Evolutionary conservation across 2,113 vertebrate genomes (phyloP), one percentile per base, ranked within the genome.

Genomic region (Semnopithecus entellus): DNA sequence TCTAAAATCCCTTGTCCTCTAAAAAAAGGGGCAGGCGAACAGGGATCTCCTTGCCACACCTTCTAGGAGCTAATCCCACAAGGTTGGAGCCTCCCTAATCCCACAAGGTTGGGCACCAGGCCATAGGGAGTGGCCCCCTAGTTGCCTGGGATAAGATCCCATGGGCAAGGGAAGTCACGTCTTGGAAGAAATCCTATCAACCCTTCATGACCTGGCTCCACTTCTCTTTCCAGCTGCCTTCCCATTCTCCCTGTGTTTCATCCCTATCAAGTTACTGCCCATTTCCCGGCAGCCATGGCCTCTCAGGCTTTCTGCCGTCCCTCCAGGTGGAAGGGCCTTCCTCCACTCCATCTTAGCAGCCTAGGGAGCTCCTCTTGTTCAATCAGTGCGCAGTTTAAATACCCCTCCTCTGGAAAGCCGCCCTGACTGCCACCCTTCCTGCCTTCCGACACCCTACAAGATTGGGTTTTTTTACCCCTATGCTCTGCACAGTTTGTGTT

Each of bases 391-490:
- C 80, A 18, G 3, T 32, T 5, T 50, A 57, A 48, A 68, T 1
- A 18, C 3, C 27, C 20, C 57, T 59, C 64, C 82, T n/a, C 48
- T 4, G 48, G 9, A n/a, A 66, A 59, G 38, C 40, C 57, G 76
- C 38, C 72, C 6, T 55, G 14, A 45, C 18, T 52, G 87, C 35
- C 4, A 12, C 50, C 25, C 45, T n/a, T 40, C 17, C 25, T 23
- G 16, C 40, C 48, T 64, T 25, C 57, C 68, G 27, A 30, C 3
- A 3, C 9, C 59, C 70, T 64, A 18, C 32, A 35, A 68, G 52
- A 16, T n/a, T n/a, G 45, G 52, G 40, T 78, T 64, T 93, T 85
- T 73, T 64, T 61, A n/a, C 48, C 88, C 43, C 88, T 27, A 30
- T 27, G 8, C n/a, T 79, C 84, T 48, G 25, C 32, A 48, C 75